phyloP scores from a whole-genome alignment of 2,888 invertebrate genomes.

The Amphipyra berbera region DNA sequence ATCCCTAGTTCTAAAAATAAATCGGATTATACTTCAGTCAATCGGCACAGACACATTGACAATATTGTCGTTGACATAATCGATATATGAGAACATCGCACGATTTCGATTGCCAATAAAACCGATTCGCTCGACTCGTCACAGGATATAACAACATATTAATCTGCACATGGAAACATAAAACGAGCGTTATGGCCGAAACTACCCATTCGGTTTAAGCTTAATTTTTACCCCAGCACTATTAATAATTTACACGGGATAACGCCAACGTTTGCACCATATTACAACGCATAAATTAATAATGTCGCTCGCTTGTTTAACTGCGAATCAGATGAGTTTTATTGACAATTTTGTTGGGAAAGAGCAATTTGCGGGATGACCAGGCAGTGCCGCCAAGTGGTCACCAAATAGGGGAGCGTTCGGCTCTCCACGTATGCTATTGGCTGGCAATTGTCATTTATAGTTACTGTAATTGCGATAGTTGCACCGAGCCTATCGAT shows the following conservation, averaged over 20 bases:
- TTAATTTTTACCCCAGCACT: constrained; percentile 90
- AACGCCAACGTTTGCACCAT: constrained; percentile 88
- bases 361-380: constrained; percentile 89
- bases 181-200: constrained; percentile 85
- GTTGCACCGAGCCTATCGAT: constrained; percentile 63
- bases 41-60: constrained; percentile 35
- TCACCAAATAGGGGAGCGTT: constrained; percentile 83
- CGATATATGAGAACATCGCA: constrained; percentile 52
- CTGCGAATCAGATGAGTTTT: constrained; percentile 90
- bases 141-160: constrained; percentile 82
- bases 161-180: constrained; percentile 85
- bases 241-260: constrained; percentile 89
- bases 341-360: constrained; percentile 90
- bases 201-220: constrained; percentile 89
- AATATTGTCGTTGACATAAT: constrained; percentile 44
- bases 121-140: constrained; percentile 71
- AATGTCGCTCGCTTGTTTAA: constrained; percentile 89
- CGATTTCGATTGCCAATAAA: constrained; percentile 67
- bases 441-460: constrained; percentile 76
- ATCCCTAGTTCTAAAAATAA: constrained; percentile 37
- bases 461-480: constrained; percentile 74
- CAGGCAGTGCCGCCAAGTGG: constrained; percentile 86
- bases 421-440: constrained; percentile 64
- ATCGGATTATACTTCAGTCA: constrained; percentile 11
- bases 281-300: constrained; percentile 90